phyloP scores from a whole-genome alignment of 2,888 invertebrate species.

The Caradrina clavipalpis region DNA sequence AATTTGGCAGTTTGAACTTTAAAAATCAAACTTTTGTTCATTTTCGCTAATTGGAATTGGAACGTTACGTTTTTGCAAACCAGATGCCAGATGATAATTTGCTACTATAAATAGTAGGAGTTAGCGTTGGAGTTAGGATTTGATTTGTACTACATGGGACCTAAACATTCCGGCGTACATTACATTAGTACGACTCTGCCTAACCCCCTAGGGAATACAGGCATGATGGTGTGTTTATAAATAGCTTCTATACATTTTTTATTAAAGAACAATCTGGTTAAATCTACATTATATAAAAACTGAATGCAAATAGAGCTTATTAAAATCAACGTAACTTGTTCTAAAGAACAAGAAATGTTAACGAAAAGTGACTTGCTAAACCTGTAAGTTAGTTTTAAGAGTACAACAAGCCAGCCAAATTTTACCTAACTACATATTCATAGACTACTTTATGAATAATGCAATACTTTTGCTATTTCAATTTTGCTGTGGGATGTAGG shows the following conservation, averaged over 20 bases:
- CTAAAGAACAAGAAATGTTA: not conserved
- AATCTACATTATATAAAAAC: not conserved
- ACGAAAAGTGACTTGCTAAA: constrained; percentile 14
- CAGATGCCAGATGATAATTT: not conserved
- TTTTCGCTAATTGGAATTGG: constrained; percentile 5
- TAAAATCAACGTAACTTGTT: not conserved
- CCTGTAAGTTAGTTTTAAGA: constrained; percentile 21
- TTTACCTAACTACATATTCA: constrained; percentile 26
- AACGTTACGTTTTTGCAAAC: not conserved
- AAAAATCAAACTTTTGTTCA: not conserved
- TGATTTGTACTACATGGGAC: too few species aligned
- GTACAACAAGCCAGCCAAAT: constrained; percentile 1
- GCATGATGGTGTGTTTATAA: too few species aligned
- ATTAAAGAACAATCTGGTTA: not conserved
- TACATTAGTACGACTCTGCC: too few species aligned
- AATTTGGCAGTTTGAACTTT: not conserved
- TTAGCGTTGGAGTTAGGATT: too few species aligned
- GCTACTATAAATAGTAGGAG: too few species aligned
- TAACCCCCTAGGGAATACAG: too few species aligned
- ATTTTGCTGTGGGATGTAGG: constrained; percentile 24
- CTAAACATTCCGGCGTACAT: too few species aligned
- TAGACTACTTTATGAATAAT: constrained; percentile 47
- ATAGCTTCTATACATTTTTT: not conserved
- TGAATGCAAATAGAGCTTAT: not conserved
- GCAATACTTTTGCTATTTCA: constrained; percentile 41